Evolutionary conservation across 2,797 vertebrate species (phyloP), one percentile per base, ranked within the genome.

Genomic region (Sciurus carolinensis): DNA sequence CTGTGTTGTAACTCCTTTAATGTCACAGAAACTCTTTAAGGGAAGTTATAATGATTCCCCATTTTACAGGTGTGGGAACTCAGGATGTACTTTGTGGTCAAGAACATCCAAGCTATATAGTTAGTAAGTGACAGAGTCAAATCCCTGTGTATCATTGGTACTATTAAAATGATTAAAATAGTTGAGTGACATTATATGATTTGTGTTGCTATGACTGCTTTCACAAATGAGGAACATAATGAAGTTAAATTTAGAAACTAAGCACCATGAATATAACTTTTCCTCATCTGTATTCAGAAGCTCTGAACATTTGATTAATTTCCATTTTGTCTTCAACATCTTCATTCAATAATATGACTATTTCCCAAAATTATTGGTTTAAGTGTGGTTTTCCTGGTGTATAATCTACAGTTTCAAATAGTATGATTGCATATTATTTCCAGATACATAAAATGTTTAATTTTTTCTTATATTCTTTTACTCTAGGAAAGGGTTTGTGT

Each of bases 381-480:
- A 76, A 77, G 15, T 4, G n/a, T 87, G 76, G 28, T 80, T 87
- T 93, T 80, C 5, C 54, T 91, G 36, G 13, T 67, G 20, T 62
- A 87, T 87, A 84, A 72, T 52, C n/a, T 91, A 30, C 3, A 80
- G 42, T 93, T 94, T 44, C 87, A 75, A 84, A 82, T 36, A 77
- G 3, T 52, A 73, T 1, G 33, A 54, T 64, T 77, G 3, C 11
- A 52, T 89, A 71, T 76, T 82, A 84, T 66, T 50, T 57, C 20
- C 44, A 86, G 87, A 42, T 75, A 62, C 26, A 71, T 69, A 81
- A 72, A 90, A 71, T 59, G 71, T 87, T 95, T 97, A 92, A 24
- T 86, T 67, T 97, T 83, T 96, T 91, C 75, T 72, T 3, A 81
- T 24, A 76, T 15, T 72, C 50, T 62, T 94, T 66, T 52, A 88